These are phyloP conservation scores for Glossophaga mutica DNA, from an alignment of 2,797 vertebrate species.

Conservation along the genomic window DNA sequence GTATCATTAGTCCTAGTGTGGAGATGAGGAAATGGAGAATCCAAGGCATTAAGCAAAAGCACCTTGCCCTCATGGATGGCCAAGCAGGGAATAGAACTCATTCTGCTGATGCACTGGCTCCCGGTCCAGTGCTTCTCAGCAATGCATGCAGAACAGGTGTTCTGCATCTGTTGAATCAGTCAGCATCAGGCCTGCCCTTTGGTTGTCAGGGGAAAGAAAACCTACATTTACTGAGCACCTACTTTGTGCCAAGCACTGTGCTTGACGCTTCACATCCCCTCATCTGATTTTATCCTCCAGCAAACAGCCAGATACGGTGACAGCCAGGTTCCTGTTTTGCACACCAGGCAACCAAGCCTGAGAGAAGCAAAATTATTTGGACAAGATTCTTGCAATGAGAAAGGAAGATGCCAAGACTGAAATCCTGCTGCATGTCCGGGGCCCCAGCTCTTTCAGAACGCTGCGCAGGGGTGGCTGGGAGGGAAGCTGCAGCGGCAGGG, in stretches of 20 bases:
- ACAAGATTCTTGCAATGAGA: background rate
- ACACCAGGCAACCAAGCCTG: background rate
- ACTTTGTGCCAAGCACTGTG: background rate
- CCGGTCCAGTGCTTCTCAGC: background rate
- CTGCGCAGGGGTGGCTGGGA: rapidly evolving
- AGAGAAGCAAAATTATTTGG: background rate
- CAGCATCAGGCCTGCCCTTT: background rate
- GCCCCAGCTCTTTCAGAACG: background rate
- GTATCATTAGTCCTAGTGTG: background rate
- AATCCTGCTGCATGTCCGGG: background rate
- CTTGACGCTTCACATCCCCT: background rate
- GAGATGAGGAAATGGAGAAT: background rate
- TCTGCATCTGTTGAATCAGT: background rate
- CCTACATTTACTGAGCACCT: background rate
- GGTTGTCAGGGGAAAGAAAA: background rate
- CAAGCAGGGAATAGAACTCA: background rate
- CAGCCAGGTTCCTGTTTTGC: background rate
- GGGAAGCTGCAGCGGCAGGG: rapidly evolving
- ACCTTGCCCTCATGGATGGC: background rate
- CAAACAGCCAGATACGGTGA: background rate
- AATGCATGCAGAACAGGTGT: background rate
- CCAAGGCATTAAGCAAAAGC: background rate
- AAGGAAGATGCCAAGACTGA: background rate
- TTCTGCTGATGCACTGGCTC: background rate
- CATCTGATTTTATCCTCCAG: background rate